phyloP scores from a whole-genome alignment of 2,797 vertebrate genomes.

The Botia almorhae region DNA sequence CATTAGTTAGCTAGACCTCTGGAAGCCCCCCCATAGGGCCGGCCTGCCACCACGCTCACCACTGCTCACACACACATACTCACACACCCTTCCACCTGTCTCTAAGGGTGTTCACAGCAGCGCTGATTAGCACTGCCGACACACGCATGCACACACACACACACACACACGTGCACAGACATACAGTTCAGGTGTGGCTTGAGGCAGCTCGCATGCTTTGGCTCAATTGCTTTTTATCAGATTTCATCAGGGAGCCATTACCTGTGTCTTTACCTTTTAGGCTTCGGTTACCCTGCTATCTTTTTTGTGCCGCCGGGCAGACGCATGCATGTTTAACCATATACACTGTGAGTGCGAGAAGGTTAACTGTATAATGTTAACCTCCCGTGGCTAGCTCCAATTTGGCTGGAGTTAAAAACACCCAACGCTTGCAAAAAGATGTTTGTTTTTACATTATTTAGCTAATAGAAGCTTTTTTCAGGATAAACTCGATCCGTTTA shows the following conservation, averaged over 20 bases:
- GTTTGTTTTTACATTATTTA: constrained; percentile 39
- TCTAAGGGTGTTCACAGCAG: constrained; percentile 47
- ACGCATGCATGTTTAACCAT: constrained; percentile 63
- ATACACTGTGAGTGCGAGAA: constrained; percentile 55
- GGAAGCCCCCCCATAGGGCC: constrained; percentile 49
- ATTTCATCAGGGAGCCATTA: constrained; percentile 63
- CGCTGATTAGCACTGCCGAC: constrained; percentile 51
- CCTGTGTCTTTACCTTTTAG: constrained; percentile 51
- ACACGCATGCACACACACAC: constrained; percentile 49
- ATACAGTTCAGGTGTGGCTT: constrained; percentile 60
- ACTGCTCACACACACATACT: constrained; percentile 19
- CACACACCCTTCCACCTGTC: constrained; percentile 47
- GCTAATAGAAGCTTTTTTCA: constrained; percentile 3
- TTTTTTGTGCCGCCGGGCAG: constrained; percentile 46
- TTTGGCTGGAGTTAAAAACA: constrained; percentile 55
- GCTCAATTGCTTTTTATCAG: constrained; percentile 64
- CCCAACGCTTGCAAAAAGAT: constrained; percentile 50
- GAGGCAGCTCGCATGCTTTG: constrained; percentile 57
- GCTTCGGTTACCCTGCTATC: constrained; percentile 53
- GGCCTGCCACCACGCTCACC: constrained; percentile 27
- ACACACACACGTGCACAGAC: constrained; percentile 47
- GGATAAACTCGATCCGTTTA: constrained; percentile 37
- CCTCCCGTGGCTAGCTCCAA: constrained; percentile 58
- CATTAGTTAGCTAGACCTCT: constrained; percentile 63
- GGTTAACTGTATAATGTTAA: constrained; percentile 63